phyloP scores from a whole-genome alignment of 2,888 invertebrate species.

The Agrochola circellaris region DNA sequence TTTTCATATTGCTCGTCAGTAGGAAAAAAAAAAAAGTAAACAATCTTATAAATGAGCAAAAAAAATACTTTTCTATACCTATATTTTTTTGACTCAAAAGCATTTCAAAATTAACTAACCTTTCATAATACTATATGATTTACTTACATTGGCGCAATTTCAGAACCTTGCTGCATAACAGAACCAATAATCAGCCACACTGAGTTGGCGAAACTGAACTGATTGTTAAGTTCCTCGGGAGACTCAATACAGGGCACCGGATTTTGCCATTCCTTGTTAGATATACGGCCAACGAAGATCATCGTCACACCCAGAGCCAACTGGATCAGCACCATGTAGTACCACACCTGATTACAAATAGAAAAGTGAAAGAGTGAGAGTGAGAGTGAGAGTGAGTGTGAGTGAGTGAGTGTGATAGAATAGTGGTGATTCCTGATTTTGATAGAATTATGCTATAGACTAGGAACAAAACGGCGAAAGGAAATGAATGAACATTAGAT shows the following conservation, averaged over 20 bases:
- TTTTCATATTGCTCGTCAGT: too few relatives aligned
- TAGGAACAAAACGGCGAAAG: background rate
- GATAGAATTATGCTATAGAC: background rate
- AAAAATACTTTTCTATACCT: background rate
- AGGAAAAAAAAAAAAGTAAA: background rate
- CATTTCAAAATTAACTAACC: background rate
- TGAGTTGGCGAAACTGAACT: slow-evolving; percentile 95
- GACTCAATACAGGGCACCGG: slow-evolving; percentile 96
- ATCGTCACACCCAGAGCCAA: slow-evolving; percentile 94
- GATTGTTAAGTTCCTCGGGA: slow-evolving; percentile 95
- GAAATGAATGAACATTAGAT: background rate
- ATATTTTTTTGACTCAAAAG: background rate
- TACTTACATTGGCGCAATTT: slow-evolving; percentile 95
- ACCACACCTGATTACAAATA: slow-evolving; percentile 93
- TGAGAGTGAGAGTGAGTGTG: too few relatives aligned
- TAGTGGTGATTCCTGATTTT: too few relatives aligned
- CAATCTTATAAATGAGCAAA: background rate
- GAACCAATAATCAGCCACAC: slow-evolving; percentile 97
- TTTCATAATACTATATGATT: background rate
- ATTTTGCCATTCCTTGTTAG: slow-evolving; percentile 97
- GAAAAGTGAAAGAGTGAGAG: too few relatives aligned
- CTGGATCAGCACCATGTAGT: slow-evolving; percentile 95
- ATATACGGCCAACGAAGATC: slow-evolving; percentile 95
- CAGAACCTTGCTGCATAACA: slow-evolving; percentile 96
- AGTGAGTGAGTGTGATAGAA: too few relatives aligned